A percentile compares a stretch with the other conserved stretches of the same genome.
Conservation (phyloP, 2,113 vertebrate species). For the Antidorcas marsupialis region DNA sequence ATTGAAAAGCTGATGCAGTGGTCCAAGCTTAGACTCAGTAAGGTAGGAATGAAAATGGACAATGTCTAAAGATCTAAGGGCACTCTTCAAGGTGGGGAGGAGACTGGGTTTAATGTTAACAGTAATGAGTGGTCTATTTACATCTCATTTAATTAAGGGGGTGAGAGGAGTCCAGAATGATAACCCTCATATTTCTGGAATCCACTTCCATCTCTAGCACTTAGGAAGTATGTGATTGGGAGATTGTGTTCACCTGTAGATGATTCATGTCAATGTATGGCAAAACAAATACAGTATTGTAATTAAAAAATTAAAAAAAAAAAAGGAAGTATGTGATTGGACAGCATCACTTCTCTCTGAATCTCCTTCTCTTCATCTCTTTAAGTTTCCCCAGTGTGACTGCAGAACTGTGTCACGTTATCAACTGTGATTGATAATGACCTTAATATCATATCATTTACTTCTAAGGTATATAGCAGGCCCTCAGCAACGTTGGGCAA, state of each 20-base stretch:
- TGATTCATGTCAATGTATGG: no score
- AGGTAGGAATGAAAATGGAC: background rate
- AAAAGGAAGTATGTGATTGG: background rate
- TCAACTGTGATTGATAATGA: background rate
- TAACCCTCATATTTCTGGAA: background rate
- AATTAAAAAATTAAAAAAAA: no score
- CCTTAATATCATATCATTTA: background rate
- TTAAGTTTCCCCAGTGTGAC: background rate
- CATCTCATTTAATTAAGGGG: background rate
- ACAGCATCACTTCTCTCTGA: background rate
- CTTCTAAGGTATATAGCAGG: background rate
- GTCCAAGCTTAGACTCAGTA: background rate
- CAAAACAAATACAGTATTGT: no score
- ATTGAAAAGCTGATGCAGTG: background rate
- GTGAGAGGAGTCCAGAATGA: background rate
- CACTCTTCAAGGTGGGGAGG: background rate
- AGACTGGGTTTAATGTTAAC: background rate
- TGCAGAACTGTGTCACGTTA: background rate
- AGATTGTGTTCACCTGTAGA: no score
- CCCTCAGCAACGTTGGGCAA: background rate
- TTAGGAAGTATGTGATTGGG: background rate
- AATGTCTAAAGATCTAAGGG: background rate
- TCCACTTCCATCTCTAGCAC: background rate
- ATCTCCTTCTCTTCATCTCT: background rate
- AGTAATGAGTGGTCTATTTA: background rate